These are phyloP conservation scores for Crenuchus spilurus DNA, from an alignment of 2,797 vertebrate species.

Conservation along the genomic window DNA sequence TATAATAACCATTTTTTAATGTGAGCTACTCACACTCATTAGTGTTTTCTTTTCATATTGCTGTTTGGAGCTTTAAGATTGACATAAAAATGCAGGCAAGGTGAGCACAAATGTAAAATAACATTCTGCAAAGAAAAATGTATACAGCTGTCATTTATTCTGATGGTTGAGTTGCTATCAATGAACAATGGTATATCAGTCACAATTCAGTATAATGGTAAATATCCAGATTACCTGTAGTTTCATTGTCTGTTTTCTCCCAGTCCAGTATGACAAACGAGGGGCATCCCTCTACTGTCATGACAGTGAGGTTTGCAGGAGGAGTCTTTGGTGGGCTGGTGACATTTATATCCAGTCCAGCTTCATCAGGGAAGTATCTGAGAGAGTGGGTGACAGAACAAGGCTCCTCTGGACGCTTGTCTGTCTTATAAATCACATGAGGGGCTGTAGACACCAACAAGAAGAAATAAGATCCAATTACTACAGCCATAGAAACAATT, in stretches of 20 bases:
- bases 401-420: conserved; percentile 86
- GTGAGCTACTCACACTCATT: too few species aligned
- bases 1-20: too few species aligned
- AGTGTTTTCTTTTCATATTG: too few species aligned
- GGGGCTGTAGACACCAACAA: conserved; percentile 73
- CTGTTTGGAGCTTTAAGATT: too few species aligned
- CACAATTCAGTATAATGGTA: background rate
- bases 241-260: conserved; percentile 90
- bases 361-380: conserved; percentile 87
- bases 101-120: too few species aligned
- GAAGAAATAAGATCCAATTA: background rate
- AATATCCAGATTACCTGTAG: conserved; percentile 79
- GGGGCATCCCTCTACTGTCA: conserved; percentile 95
- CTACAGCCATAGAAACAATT: background rate
- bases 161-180: too few species aligned
- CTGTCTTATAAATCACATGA: conserved; percentile 91
- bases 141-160: too few species aligned
- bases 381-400: conserved; percentile 94
- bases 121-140: too few species aligned
- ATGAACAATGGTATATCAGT: background rate
- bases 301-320: conserved; percentile 92
- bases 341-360: conserved; percentile 76
- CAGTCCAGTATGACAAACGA: conserved; percentile 95
- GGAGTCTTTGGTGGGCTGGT: conserved; percentile 83
- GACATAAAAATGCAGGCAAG: too few species aligned